Percentiles rank a stretch among this genome's conserved stretches.
These are phyloP conservation scores for Climacteris rufus DNA, from an alignment of 2,113 vertebrate genomes.

Conservation along the genomic window DNA sequence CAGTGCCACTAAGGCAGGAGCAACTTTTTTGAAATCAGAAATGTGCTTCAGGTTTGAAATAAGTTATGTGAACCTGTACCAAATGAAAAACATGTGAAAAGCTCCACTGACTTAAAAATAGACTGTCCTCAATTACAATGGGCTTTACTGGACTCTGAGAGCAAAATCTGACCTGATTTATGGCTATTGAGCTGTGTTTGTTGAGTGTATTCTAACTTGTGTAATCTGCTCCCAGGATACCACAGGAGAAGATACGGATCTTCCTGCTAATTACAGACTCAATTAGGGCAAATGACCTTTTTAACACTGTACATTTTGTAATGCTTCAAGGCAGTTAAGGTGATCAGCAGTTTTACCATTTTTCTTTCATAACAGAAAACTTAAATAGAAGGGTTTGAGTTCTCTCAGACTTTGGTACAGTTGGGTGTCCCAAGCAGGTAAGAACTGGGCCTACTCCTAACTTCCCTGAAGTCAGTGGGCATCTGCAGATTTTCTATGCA, in stretches of 20 bases:
- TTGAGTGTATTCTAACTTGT: not conserved
- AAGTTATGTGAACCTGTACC: not conserved
- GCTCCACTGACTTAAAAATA: not conserved
- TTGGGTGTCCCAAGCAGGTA: not conserved
- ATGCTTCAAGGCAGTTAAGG: not conserved
- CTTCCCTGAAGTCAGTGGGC: not conserved
- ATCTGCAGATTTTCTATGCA: not conserved
- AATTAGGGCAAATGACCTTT: constrained; percentile 12
- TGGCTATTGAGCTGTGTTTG: not conserved
- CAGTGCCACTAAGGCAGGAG: not conserved
- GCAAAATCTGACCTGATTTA: not conserved
- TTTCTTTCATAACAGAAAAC: not conserved
- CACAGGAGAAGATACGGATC: not conserved
- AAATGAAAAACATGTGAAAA: not conserved
- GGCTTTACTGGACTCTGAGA: not conserved
- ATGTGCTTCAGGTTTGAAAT: not conserved
- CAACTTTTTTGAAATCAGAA: not conserved
- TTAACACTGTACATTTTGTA: not conserved
- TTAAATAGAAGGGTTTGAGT: not conserved
- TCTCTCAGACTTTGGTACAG: not conserved
- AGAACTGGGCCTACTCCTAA: not conserved
- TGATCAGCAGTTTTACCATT: not conserved
- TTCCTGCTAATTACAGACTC: constrained; percentile 6
- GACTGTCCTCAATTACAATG: not conserved
- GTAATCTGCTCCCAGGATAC: not conserved